Evolutionary conservation across 2,888 invertebrate genomes (phyloP).

Genomic region (Eremobia ochroleuca): DNA sequence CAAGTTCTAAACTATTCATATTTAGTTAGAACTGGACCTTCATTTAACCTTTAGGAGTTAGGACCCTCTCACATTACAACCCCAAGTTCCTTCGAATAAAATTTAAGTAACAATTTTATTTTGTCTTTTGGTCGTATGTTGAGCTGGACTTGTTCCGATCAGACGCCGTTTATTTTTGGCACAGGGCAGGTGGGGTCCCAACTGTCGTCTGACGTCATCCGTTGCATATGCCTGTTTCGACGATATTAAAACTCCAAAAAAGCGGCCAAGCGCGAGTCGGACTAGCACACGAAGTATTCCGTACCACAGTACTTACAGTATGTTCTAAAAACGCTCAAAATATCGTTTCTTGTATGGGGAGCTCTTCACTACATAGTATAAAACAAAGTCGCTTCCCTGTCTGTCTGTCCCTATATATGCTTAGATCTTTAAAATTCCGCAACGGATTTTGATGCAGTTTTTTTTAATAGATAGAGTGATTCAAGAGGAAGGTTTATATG

Average conservation of each 20-base stretch:
- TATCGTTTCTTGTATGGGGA: neutral
- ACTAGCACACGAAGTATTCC: neutral
- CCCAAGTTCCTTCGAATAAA: neutral
- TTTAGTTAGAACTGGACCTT: conserved; percentile 13
- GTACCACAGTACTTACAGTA: neutral
- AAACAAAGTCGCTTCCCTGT: too few species aligned
- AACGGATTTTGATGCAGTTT: too few species aligned
- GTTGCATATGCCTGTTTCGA: conserved; percentile 9
- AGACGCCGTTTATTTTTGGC: conserved; percentile 41
- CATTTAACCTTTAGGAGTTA: neutral
- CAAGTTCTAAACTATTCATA: conserved; percentile 29
- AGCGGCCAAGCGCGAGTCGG: neutral
- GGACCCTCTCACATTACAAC: neutral
- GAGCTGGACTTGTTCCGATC: conserved; percentile 30
- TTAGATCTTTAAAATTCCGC: too few species aligned
- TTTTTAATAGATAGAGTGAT: too few species aligned
- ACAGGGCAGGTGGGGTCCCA: conserved; percentile 50
- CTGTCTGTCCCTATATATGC: too few species aligned
- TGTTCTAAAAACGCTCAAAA: neutral
- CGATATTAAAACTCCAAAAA: neutral
- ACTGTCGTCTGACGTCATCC: conserved; percentile 38
- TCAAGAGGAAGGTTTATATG: too few species aligned
- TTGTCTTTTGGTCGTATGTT: neutral
- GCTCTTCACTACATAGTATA: too few species aligned
- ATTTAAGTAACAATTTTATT: neutral